Conservation (phyloP, 1,140 invertebrate genomes). For the Oedothorax gibbosus region DNA sequence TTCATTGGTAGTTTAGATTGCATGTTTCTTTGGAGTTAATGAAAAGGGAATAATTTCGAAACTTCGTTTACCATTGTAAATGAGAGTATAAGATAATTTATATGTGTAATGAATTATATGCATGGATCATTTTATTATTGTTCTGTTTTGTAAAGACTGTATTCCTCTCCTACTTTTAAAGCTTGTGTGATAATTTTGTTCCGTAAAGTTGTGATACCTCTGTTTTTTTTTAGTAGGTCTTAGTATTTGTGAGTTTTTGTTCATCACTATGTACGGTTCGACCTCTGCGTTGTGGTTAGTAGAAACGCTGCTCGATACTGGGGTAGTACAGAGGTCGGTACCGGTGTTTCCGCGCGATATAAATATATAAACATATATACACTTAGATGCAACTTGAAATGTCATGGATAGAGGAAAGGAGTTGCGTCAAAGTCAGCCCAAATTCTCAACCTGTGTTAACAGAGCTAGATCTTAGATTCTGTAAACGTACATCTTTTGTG, state of each 20-base stretch:
- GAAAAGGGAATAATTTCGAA: background rate
- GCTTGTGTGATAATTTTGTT: conserved; percentile 15
- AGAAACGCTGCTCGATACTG: conserved; percentile 34
- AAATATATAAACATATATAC: conserved; percentile 8
- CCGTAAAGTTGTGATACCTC: conserved; percentile 11
- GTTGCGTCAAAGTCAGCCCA: conserved; percentile 43
- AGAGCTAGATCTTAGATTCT: conserved; percentile 44
- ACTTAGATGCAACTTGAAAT: conserved; percentile 13
- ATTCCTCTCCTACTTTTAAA: conserved; percentile 4
- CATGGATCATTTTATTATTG: conserved; percentile 8
- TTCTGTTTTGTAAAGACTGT: conserved; percentile 12
- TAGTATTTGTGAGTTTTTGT: background rate
- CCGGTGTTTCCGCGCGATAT: background rate
- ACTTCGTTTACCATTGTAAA: conserved; percentile 2
- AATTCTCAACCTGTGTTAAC: conserved; percentile 26
- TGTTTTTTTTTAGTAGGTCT: background rate
- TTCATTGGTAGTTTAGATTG: conserved; percentile 37
- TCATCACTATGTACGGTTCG: conserved; percentile 17
- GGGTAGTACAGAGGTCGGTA: conserved; percentile 38
- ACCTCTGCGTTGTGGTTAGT: conserved; percentile 18
- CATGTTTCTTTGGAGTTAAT: conserved; percentile 37
- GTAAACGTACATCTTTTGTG: conserved; percentile 29
- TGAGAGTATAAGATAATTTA: conserved; percentile 14
- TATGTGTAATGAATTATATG: conserved; percentile 21
- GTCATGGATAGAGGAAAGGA: conserved; percentile 23